Conservation (phyloP, 2,797 vertebrate genomes). For the Microctenopoma stevenorrisi region DNA sequence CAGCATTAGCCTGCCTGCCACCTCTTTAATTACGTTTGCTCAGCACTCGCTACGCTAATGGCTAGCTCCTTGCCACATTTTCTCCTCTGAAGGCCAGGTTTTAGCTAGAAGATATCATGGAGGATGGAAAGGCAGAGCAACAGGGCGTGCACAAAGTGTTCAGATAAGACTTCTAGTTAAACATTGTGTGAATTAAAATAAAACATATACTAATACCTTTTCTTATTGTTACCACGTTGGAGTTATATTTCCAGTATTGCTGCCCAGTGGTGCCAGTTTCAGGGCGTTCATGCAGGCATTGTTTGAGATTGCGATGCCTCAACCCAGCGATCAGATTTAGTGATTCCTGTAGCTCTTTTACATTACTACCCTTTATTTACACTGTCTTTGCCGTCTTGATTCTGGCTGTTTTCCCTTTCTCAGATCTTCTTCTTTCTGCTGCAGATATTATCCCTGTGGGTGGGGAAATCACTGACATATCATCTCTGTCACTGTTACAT, state of each 20-base stretch:
- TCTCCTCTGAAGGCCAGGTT: constrained; percentile 34
- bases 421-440: constrained; percentile 25
- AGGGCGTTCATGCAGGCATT: not conserved
- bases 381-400: not conserved
- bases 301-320: constrained; percentile 1
- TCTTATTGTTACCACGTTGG: constrained; percentile 10
- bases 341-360: constrained; percentile 27
- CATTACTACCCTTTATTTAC: constrained; percentile 16
- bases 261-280: constrained; percentile 3
- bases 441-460: constrained; percentile 50
- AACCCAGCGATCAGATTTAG: constrained; percentile 11
- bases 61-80: constrained; percentile 56
- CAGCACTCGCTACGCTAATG: constrained; percentile 68
- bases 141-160: not conserved
- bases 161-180: not conserved
- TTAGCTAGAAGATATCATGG: constrained; percentile 35
- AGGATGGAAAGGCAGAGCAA: constrained; percentile 27
- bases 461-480: constrained; percentile 35
- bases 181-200: too few relatives aligned
- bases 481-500: constrained; percentile 43
- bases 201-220: constrained; percentile 4
- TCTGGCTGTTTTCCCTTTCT: constrained; percentile 22
- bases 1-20: constrained; percentile 65
- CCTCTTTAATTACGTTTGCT: constrained; percentile 75
- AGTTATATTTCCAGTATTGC: not conserved